Conservation (phyloP, 23 tunicate genomes). For the Trididemnum miniatum region DNA sequence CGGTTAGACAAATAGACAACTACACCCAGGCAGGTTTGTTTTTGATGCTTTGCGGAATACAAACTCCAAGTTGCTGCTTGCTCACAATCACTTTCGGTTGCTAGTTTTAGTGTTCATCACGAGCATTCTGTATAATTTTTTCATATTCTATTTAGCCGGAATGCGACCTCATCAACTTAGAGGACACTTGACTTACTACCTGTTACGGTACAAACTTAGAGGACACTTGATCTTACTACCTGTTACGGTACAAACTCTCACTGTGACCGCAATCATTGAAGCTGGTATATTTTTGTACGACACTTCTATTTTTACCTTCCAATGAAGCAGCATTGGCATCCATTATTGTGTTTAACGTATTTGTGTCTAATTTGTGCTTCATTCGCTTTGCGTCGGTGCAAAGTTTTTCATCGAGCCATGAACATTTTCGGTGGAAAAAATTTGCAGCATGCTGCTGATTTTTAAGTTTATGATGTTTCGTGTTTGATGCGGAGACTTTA, state of each 20-base stretch:
- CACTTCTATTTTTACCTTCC: constrained; percentile 10
- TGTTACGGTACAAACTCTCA: neutral
- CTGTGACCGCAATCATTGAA: constrained; percentile 8
- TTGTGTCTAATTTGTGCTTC: too few relatives aligned
- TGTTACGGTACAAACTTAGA: neutral
- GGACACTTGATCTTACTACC: neutral
- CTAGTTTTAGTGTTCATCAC: neutral
- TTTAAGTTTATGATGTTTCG: too few relatives aligned
- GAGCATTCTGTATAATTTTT: neutral
- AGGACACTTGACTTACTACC: constrained; percentile 52
- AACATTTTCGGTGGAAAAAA: too few relatives aligned
- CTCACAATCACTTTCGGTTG: neutral
- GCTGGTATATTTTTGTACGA: constrained; percentile 15
- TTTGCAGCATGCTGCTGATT: too few relatives aligned
- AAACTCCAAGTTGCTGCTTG: too few relatives aligned
- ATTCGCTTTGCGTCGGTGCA: too few relatives aligned
- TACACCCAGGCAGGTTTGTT: too few relatives aligned
- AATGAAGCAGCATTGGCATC: neutral
- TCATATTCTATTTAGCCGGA: constrained; percentile 64
- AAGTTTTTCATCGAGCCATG: too few relatives aligned
- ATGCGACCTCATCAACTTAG: constrained; percentile 77
- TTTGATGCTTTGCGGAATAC: too few relatives aligned
- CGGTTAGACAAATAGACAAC: too few relatives aligned
- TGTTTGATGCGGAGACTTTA: too few relatives aligned
- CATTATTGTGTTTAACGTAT: too few relatives aligned